Evolutionary conservation across 2,888 invertebrate species (phyloP).

Genomic region (Eucera pruinosa): DNA sequence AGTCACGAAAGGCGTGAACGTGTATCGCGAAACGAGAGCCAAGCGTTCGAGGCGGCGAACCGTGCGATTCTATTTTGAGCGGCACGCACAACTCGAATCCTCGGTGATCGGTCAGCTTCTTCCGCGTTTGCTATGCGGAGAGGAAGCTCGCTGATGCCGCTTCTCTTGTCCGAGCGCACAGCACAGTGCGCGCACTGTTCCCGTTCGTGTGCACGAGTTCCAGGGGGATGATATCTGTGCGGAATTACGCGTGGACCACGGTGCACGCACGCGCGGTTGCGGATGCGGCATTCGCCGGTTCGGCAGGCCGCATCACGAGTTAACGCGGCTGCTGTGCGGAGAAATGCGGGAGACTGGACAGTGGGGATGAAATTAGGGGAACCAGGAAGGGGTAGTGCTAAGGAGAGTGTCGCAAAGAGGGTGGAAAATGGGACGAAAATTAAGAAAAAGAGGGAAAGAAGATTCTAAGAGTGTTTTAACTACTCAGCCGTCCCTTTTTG

Average conservation of each 20-base stretch:
- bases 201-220: too few species aligned
- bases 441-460: not conserved
- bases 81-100: conserved; percentile 41
- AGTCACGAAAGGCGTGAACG: conserved; percentile 1
- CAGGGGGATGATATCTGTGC: not conserved
- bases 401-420: not conserved
- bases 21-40: not conserved
- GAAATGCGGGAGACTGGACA: too few species aligned
- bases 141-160: conserved; percentile 20
- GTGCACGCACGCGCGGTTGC: conserved; percentile 1
- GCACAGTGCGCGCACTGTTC: not conserved
- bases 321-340: not conserved
- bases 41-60: not conserved
- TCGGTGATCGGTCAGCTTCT: conserved; percentile 39
- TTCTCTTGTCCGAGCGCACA: conserved; percentile 9
- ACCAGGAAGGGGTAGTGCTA: too few species aligned
- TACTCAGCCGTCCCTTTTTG: not conserved
- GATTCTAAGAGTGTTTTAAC: not conserved
- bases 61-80: conserved; percentile 45
- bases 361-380: not conserved
- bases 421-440: not conserved
- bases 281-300: not conserved
- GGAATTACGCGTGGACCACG: not conserved
- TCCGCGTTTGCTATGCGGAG: conserved; percentile 45
- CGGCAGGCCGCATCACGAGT: not conserved